Percentiles rank a stretch among this genome's conserved stretches.
Conservation (phyloP, 1,140 invertebrate genomes). For the Rhopalosiphum padi region DNA sequence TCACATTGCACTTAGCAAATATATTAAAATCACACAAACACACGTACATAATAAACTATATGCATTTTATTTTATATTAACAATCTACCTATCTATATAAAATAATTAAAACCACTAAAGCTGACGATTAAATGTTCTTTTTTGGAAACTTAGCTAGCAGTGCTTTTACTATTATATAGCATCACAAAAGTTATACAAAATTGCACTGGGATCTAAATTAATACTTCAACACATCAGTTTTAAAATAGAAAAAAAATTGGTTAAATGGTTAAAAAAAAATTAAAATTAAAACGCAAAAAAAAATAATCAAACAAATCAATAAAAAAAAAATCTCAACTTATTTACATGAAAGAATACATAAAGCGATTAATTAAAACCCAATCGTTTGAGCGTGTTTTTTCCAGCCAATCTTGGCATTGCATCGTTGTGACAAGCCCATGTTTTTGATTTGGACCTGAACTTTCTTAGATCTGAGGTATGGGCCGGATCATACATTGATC, state of each 20-base stretch:
- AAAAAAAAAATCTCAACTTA: not conserved
- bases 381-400: constrained; percentile 56
- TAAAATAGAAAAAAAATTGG: constrained; percentile 41
- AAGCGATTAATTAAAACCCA: constrained; percentile 51
- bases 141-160: constrained; percentile 45
- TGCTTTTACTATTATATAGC: constrained; percentile 41
- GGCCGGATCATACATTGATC: constrained; percentile 79
- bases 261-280: constrained; percentile 50
- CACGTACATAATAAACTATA: constrained; percentile 37
- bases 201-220: constrained; percentile 54
- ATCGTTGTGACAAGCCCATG: constrained; percentile 59
- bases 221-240: constrained; percentile 44
- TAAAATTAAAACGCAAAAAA: constrained; percentile 45
- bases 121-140: constrained; percentile 17
- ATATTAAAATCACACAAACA: constrained; percentile 8
- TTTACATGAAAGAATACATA: not conserved
- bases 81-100: constrained; percentile 16
- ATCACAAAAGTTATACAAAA: constrained; percentile 54
- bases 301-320: constrained; percentile 12
- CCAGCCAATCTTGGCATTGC: constrained; percentile 39
- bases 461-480: constrained; percentile 75
- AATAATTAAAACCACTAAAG: constrained; percentile 40
- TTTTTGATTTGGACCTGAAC: constrained; percentile 80
- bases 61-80: constrained; percentile 43
- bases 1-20: constrained; percentile 51